Evolutionary conservation across 2,888 invertebrate species (phyloP).

Genomic region (Amblyjoppa fuscipennis): DNA sequence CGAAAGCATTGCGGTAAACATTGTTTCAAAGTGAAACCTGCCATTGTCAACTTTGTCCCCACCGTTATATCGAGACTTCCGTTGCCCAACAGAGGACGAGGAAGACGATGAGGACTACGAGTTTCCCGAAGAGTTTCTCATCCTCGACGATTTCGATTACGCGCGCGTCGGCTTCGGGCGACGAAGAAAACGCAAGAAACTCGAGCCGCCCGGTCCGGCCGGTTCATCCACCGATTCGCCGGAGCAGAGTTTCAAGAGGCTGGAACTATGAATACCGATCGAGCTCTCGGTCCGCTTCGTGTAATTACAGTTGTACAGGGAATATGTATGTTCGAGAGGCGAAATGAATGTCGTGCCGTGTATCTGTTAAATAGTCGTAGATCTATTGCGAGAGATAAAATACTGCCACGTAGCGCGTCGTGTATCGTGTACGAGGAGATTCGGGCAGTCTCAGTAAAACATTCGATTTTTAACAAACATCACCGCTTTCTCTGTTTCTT

Average conservation of each 20-base stretch:
- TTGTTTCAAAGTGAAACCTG: not conserved
- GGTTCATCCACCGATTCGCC: slow-evolving; percentile 33
- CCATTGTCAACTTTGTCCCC: not conserved
- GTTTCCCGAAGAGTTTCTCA: slow-evolving; percentile 73
- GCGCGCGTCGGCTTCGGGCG: slow-evolving; percentile 73
- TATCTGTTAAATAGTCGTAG: not conserved
- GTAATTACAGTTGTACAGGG: not conserved
- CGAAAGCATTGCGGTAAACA: slow-evolving; percentile 72
- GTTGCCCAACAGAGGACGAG: slow-evolving; percentile 64
- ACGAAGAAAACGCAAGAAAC: slow-evolving; percentile 67
- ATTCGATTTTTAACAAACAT: not conserved
- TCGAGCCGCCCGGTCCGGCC: slow-evolving; percentile 38
- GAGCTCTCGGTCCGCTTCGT: not conserved
- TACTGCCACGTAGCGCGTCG: not conserved
- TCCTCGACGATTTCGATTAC: slow-evolving; percentile 79
- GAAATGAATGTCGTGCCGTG: not conserved
- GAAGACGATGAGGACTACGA: slow-evolving; percentile 72
- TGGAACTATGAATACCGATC: slow-evolving; percentile 42
- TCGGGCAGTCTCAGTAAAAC: not conserved
- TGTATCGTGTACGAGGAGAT: not conserved
- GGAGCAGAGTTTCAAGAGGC: slow-evolving; percentile 42
- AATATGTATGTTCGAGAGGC: not conserved
- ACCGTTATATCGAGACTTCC: slow-evolving; percentile 14
- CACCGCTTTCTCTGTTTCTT: slow-evolving; percentile 58
- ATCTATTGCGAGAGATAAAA: slow-evolving; percentile 18